Base-by-base conservation (phyloP, 2,113 vertebrate species). In the Eleginops maclovinus region DNA sequence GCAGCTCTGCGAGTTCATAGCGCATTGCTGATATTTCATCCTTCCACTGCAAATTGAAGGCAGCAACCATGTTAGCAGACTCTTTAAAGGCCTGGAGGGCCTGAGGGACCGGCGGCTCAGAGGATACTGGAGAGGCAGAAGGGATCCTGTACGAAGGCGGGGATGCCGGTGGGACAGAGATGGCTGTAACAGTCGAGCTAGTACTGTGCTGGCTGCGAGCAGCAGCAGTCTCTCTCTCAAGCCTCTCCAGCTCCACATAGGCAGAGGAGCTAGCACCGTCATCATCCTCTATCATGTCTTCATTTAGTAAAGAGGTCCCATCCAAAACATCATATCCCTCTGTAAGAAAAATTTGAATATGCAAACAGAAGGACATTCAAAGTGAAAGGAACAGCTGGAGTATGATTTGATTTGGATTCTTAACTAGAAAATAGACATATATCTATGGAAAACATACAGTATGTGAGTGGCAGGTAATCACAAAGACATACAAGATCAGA, bases 11-110 rank as follows among this genome's bases (percentile, higher is more conserved):
- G 59, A 95, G 91, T 85, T 95, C 95, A 3, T 94, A 95, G 58
- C 95, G 94, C 95, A 95, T 95, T 36, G 95, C 95, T 2, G 95
- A 95, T 83, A 95, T 95, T 85, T 95, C 95, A 60, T 95, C 95
- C 67, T 95, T 95, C 95, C 95, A 95, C 85, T 95, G 95, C 93
- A 95, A 69, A 92, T 95, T 95, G 82, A 95, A 95, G 71, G 95
- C 94, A n/a, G 95, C 95, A 17, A 95, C 93, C 94, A 95, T 95
- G 82, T 94, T 95, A 21, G 95, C 95, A 0, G 95, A 95, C 88
- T 95, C 95, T 77, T 95, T 95, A 65, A 95, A 95, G 79, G 95
- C 94, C 88, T 95, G 95, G 73, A 95, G 89, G 75, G 94, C 94
- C 87, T 95, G 95, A 46, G 95, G 95, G 74, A 94, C 91, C 0